Evolutionary conservation across 2,888 invertebrate species (phyloP), one percentile per base, ranked within the genome.

Genomic region (Dione juno): DNA sequence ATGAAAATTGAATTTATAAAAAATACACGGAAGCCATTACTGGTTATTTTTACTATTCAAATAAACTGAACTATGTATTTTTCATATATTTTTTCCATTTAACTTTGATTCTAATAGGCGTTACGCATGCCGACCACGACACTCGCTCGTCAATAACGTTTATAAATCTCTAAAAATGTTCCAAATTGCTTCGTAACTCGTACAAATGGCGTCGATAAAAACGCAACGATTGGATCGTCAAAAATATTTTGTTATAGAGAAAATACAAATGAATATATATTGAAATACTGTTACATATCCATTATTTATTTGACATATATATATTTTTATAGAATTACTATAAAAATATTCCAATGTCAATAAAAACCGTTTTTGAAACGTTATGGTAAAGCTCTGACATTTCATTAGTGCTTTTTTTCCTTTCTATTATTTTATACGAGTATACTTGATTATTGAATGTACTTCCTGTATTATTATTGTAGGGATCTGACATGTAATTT

Each of bases 141-240:
- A 61, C 43, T 37, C 61, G 61, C 61, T 68, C 68, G 53, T 63
- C 61, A 68, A 63, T 68, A 64, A 57, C 58, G 71, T 37, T 65
- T 63, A 71, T 71, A 71, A 71, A 68, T 68, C 69, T 70, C 66
- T 65, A 59, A 65, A 69, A 67, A 66, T 59, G 67, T 54, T 59
- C 65, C 54, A 70, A 70, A 67, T 68, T 73, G 54, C 71, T 57
- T 41, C 21, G 57, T 63, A 66, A 69, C 66, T 69, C 19, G 59
- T 67, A 73, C 64, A 70, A 73, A 73, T 73, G 66, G 61, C 48
- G 50, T 61, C 67, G 70, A 67, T 70, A 68, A 67, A 73, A 73
- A 59, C 73, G 11, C 41, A 61, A 54, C 54, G 50, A 57, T 68
- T 61, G n/a, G 28, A 28, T 61, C 43, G 11, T 61, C 61, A 45